phyloP scores from a whole-genome alignment of 1,140 invertebrate species.

The Drosophila gunungcola region DNA sequence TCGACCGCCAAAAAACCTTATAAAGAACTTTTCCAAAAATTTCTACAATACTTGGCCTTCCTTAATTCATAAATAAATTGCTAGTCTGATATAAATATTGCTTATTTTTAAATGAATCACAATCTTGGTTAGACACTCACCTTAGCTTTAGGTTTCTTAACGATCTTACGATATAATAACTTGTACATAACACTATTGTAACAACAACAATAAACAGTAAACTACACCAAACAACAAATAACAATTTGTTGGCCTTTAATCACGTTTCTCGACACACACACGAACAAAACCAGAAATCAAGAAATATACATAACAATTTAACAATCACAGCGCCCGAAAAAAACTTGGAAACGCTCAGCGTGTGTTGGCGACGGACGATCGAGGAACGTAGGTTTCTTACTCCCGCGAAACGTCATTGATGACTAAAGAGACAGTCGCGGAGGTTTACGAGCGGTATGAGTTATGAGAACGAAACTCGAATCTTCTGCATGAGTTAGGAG shows the following conservation, averaged over 20 bases:
- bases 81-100: background rate
- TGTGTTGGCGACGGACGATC: constrained; percentile 1
- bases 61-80: constrained; percentile 19
- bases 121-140: constrained; percentile 36
- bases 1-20: constrained; percentile 3
- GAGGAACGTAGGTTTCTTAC: constrained; percentile 13
- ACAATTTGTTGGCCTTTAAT: constrained; percentile 25
- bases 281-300: constrained; percentile 17
- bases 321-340: background rate
- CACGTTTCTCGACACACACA: constrained; percentile 26
- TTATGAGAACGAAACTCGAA: constrained; percentile 11
- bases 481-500: constrained; percentile 30
- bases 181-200: constrained; percentile 56
- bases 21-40: constrained; percentile 12
- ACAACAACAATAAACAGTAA: constrained; percentile 25
- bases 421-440: constrained; percentile 55
- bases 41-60: constrained; percentile 4
- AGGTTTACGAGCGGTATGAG: constrained; percentile 17
- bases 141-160: constrained; percentile 60
- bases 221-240: constrained; percentile 13
- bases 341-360: constrained; percentile 33
- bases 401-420: constrained; percentile 68
- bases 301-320: constrained; percentile 16
- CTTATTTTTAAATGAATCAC: constrained; percentile 17
- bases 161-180: constrained; percentile 54